Evolutionary conservation across 1,140 invertebrate species (phyloP), one percentile per base, ranked within the genome.

Genomic region (Sarcophaga peregrina): DNA sequence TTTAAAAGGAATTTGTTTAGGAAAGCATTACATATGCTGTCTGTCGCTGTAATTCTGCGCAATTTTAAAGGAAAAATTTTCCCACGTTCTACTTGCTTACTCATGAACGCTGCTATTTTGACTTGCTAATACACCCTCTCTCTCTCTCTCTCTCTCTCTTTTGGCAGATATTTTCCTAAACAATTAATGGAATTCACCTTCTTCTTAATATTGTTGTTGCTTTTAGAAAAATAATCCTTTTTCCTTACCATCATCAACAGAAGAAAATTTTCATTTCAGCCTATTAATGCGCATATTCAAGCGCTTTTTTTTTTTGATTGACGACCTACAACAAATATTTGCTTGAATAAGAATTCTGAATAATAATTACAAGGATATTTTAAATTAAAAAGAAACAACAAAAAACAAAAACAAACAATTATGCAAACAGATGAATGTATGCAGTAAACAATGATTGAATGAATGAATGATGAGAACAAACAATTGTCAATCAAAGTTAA

Each of bases 81-180:
- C 54, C 54, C 15, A n/a, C 54, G 54, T 58, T 58, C 54, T 58
- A 58, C 54, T n/a, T 58, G 5, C 13, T 1, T 5, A 5, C 5
- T 58, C 6, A 58, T 15, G 15, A 6, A 0, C n/a, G 7, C 1
- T 5, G 8, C 50, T 52, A 58, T 58, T 58, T 58, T 58, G 54
- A 58, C 54, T 58, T 58, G 54, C n/a, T 58, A 58, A 58, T n/a
- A 58, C 54, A 58, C 54, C 54, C 54, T 58, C 54, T n/a, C 25
- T 37, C 25, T 37, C 4, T 1, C 25, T 13, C 13, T 58, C 54
- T n/a, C n/a, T n/a, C n/a, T n/a, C n/a, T n/a, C n/a, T n/a, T n/a
- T n/a, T n/a, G n/a, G n/a, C n/a, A n/a, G n/a, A n/a, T n/a, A n/a
- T n/a, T n/a, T n/a, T n/a, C n/a, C n/a, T n/a, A n/a, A 58, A n/a